Conservation (phyloP, 2,113 vertebrate genomes). For the Fregata magnificens region DNA sequence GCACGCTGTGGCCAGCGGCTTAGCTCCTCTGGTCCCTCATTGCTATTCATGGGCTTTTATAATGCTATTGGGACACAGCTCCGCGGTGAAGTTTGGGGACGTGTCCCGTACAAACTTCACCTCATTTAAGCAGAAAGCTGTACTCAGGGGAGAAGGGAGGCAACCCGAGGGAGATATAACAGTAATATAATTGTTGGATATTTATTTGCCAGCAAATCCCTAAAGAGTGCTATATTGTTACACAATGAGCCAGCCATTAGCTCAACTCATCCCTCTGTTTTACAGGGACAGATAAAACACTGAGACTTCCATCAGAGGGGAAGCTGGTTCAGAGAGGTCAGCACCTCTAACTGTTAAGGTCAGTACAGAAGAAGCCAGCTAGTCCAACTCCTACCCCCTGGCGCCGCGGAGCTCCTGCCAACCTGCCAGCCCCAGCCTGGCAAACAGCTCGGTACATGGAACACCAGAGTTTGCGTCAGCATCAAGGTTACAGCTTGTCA, state of each 20-base stretch:
- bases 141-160: not conserved
- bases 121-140: not conserved
- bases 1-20: rapidly evolving
- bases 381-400: not conserved
- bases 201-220: not conserved
- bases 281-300: not conserved
- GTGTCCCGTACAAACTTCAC: not conserved
- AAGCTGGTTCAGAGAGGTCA: not conserved
- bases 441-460: rapidly evolving
- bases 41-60: not conserved
- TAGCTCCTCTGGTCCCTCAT: not conserved
- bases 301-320: not conserved
- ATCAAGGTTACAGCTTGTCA: not conserved
- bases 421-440: rapidly evolving
- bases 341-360: not conserved
- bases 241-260: not conserved
- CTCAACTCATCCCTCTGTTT: not conserved
- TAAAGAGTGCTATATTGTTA: not conserved
- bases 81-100: rapidly evolving
- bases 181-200: not conserved
- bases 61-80: not conserved
- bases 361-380: not conserved
- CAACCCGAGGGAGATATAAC: not conserved
- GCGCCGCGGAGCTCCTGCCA: rapidly evolving
- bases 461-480: not conserved